Percentiles rank a stretch among this genome's conserved stretches.
phyloP scores from a whole-genome alignment of 1,140 invertebrate genomes.

The Colletes latitarsis region DNA sequence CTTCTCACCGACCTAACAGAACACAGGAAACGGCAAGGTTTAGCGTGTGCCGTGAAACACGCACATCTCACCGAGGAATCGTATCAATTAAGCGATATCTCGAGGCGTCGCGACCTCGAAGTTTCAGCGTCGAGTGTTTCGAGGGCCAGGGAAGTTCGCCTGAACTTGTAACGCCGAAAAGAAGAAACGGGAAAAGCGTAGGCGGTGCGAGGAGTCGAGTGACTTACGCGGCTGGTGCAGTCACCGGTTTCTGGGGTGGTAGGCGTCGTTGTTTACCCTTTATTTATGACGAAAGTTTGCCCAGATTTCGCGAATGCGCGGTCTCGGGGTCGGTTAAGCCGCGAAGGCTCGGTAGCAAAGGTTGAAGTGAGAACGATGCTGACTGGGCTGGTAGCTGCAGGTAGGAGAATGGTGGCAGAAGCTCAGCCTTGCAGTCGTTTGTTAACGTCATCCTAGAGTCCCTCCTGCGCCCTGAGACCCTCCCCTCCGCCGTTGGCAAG shows the following conservation, averaged over 20 bases:
- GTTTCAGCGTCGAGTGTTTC: conserved; percentile 13
- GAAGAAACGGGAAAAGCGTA: conserved; percentile 47
- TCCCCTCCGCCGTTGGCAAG: conserved; percentile 35
- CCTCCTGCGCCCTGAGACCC: not conserved
- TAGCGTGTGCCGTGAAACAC: no score
- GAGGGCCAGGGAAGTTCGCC: conserved; percentile 5
- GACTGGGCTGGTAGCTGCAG: not conserved
- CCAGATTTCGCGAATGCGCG: conserved; percentile 76
- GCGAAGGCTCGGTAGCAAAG: conserved; percentile 54
- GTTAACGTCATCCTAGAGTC: conserved; percentile 70
- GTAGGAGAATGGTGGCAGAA: conserved; percentile 44
- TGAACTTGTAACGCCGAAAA: conserved; percentile 30
- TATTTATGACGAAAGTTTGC: conserved; percentile 80
- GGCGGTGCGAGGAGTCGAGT: conserved; percentile 44
- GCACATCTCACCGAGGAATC: not conserved
- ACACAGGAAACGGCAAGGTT: no score
- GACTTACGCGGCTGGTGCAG: conserved; percentile 61
- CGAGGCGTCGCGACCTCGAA: conserved; percentile 18
- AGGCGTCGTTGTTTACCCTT: conserved; percentile 76
- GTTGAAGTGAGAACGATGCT: conserved; percentile 24
- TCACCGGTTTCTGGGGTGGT: conserved; percentile 28
- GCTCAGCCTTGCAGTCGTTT: conserved; percentile 71
- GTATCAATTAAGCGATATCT: conserved; percentile 38
- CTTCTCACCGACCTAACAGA: no score
- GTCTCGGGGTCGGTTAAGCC: conserved; percentile 66